phyloP scores from a whole-genome alignment of 2,113 vertebrate species.

The Paramormyrops kingsleyae region DNA sequence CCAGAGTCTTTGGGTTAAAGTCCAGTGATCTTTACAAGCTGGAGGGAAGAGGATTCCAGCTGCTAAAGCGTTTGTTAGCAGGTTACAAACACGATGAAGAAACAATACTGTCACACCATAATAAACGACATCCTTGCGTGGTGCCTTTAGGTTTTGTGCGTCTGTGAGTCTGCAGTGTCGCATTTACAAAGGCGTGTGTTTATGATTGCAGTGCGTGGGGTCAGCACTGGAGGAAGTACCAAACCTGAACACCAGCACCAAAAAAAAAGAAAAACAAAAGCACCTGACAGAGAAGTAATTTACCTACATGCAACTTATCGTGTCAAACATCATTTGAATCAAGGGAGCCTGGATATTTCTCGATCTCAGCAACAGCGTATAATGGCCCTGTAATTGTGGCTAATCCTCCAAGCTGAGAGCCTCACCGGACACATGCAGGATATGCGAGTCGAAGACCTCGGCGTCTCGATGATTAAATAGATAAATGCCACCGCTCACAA shows the following conservation, averaged over 20 bases:
- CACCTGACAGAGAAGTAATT: not conserved
- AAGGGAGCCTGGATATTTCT: not conserved
- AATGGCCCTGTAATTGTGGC: not conserved
- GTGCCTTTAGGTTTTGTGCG: not conserved
- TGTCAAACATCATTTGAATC: not conserved
- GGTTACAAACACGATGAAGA: not conserved
- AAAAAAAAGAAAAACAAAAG: not conserved
- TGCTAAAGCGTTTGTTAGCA: not conserved
- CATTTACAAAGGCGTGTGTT: not conserved
- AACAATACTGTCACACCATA: not conserved
- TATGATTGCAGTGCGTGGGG: not conserved
- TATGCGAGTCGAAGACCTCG: not conserved
- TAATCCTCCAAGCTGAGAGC: not conserved
- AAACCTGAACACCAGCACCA: not conserved
- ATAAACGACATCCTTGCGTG: not conserved
- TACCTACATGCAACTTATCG: not conserved
- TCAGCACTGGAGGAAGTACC: not conserved
- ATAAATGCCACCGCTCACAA: not conserved
- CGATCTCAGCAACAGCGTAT: not conserved
- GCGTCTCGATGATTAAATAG: slow-evolving; percentile 9
- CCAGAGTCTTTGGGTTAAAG: not conserved
- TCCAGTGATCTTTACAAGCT: not conserved
- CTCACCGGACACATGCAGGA: not conserved
- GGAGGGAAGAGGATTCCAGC: not conserved
- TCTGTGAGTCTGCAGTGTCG: not conserved